Evolutionary conservation across 2,888 invertebrate genomes (phyloP).

Genomic region (Nowickia ferox): DNA sequence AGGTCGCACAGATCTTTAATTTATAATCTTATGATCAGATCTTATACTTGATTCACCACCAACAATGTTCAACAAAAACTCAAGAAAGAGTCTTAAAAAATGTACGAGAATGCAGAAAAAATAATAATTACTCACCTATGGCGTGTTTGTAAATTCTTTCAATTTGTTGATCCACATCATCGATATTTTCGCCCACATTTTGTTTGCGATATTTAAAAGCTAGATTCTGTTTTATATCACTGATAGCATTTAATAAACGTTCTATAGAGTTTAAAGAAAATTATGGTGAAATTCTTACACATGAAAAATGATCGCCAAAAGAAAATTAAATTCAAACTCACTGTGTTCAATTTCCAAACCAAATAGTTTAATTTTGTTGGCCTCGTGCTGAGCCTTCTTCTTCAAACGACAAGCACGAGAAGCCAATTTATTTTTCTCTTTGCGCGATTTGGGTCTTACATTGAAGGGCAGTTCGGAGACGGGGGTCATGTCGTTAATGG

Average conservation of each 20-base stretch:
- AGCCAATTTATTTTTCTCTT: slow-evolving; percentile 98
- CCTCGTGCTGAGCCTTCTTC: slow-evolving; percentile 99
- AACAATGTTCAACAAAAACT: too few relatives aligned
- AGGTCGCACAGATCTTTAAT: too few relatives aligned
- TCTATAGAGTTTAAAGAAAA: slow-evolving; percentile 84
- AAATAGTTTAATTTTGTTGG: slow-evolving; percentile 97
- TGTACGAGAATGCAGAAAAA: neutral
- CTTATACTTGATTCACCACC: too few relatives aligned
- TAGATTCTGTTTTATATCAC: slow-evolving; percentile 90
- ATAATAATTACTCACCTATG: slow-evolving; percentile 75
- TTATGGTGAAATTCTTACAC: neutral
- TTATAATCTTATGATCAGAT: too few relatives aligned
- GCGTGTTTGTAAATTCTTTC: slow-evolving; percentile 85
- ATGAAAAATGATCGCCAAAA: neutral
- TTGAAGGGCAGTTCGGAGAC: slow-evolving; percentile 96
- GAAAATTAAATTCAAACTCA: slow-evolving; percentile 84
- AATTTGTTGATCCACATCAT: slow-evolving; percentile 88
- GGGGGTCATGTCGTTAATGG: slow-evolving; percentile 98
- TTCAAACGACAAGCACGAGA: slow-evolving; percentile 98
- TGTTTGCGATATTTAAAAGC: slow-evolving; percentile 85
- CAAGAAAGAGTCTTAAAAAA: too few relatives aligned
- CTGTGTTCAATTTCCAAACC: slow-evolving; percentile 97
- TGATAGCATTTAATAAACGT: slow-evolving; percentile 90
- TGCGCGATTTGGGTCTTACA: slow-evolving; percentile 94
- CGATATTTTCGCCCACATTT: slow-evolving; percentile 80